Conservation (phyloP, 2,888 invertebrate genomes). For the Aphidoletes aphidimyza region DNA sequence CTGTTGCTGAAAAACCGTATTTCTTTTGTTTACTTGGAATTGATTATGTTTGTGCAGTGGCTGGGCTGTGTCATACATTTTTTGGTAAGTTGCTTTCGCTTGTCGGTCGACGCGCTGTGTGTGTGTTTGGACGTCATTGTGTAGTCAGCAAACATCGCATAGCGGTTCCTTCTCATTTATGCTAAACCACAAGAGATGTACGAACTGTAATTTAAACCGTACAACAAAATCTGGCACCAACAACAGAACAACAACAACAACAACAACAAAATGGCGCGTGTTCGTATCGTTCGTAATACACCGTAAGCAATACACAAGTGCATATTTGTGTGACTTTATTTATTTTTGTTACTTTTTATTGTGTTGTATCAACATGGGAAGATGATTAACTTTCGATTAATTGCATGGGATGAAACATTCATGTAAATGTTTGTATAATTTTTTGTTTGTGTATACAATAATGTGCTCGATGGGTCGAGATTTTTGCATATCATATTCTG, state of each 20-base stretch:
- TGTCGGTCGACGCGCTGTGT: too few relatives aligned
- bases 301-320: too few relatives aligned
- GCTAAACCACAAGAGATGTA: too few relatives aligned
- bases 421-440: background rate
- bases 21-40: background rate
- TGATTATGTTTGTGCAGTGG: background rate
- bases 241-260: too few relatives aligned
- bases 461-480: background rate
- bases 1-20: too few relatives aligned
- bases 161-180: background rate
- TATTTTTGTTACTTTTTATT: background rate
- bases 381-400: conserved; percentile 17
- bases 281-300: too few relatives aligned
- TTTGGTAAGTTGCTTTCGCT: background rate
- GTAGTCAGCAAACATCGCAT: background rate
- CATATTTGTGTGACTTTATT: background rate
- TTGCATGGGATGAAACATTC: background rate
- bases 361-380: background rate
- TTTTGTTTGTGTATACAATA: background rate
- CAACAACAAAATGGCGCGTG: too few relatives aligned
- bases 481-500: conserved; percentile 44
- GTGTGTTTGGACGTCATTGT: too few relatives aligned
- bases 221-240: too few relatives aligned
- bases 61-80: background rate
- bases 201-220: too few relatives aligned